These are phyloP conservation scores for Microcebus ravelobensis DNA, from an alignment of 2,113 vertebrate genomes.

Conservation along the genomic window DNA sequence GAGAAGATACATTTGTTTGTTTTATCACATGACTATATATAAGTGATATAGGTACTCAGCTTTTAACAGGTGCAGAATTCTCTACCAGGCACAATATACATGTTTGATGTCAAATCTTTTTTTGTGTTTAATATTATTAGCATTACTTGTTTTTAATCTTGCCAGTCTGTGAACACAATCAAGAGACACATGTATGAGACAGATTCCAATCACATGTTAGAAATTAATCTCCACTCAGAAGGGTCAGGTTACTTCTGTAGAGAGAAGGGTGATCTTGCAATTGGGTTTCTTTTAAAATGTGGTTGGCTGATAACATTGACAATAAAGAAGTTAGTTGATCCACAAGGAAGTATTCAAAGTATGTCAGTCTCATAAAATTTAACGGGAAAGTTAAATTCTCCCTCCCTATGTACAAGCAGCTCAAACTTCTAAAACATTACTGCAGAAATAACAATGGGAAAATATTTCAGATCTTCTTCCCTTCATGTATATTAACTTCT, in stretches of 20 bases:
- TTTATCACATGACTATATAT: background rate
- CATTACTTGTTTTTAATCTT: conserved; percentile 21
- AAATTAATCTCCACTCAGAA: conserved; percentile 36
- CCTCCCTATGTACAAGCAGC: background rate
- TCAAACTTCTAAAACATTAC: conserved; percentile 27
- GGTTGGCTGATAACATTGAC: background rate
- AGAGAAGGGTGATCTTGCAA: background rate
- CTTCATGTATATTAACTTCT: background rate
- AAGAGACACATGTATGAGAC: conserved; percentile 10
- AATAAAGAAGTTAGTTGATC: conserved; percentile 52
- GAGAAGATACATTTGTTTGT: background rate
- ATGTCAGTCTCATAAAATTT: background rate
- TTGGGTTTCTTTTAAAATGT: conserved; percentile 29
- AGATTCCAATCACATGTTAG: background rate
- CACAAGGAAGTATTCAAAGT: conserved; percentile 34
- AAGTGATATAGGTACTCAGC: background rate
- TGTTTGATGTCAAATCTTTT: background rate
- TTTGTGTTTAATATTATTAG: background rate
- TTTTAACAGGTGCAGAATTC: conserved; percentile 14
- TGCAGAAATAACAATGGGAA: background rate
- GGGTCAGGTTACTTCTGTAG: background rate
- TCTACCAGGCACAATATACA: background rate
- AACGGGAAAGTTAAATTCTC: conserved; percentile 7
- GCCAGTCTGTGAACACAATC: background rate
- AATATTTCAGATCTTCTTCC: background rate